Base-by-base conservation (phyloP, 2,113 vertebrate genomes). In the Tringa solitaria region DNA sequence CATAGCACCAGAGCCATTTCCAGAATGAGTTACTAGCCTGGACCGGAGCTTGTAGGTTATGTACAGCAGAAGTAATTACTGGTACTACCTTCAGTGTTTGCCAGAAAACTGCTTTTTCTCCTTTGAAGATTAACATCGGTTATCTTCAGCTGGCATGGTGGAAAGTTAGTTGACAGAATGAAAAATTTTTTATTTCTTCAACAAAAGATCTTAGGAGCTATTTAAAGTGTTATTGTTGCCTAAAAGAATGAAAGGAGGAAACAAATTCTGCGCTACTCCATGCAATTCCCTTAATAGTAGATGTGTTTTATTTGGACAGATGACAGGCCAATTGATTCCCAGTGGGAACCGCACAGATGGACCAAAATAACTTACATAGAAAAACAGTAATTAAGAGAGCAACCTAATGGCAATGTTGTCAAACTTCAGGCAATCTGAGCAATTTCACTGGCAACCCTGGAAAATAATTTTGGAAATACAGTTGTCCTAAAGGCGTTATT, bases 211-310 rank as follows among this genome's bases (percentile, higher is more conserved):
- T 56, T 5, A 33, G 23, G 82, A 77, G 67, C 41, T 93, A 35
- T 54, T 95, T 37, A 1, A 2, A 19, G 20, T 7, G 14, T 26
- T 77, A 59, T 61, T 86, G 68, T 59, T 92, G 37, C 64, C 54
- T 18, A 2, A 30, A 67, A 92, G 64, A 91, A 85, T 74, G 81
- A 85, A 64, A 85, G 21, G 75, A 80, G 59, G 92, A 90, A 95
- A 59, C 39, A 30, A 32, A 41, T 50, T 35, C 67, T 43, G 43
- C 0, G 4, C 60, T 68, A 22, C 35, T 61, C 59, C 24, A 1
- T 57, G 65, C n/a, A 46, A 30, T 75, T 83, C 87, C 60, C 13
- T 6, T 57, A 21, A 35, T 26, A 63, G 41, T 20, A 41, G 30
- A 12, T 18, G 30, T 60, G 22, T 75, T 88, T 86, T 33, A 13